Evolutionary conservation across 2,888 invertebrate species (phyloP).

Genomic region (Apocheima hispidaria): DNA sequence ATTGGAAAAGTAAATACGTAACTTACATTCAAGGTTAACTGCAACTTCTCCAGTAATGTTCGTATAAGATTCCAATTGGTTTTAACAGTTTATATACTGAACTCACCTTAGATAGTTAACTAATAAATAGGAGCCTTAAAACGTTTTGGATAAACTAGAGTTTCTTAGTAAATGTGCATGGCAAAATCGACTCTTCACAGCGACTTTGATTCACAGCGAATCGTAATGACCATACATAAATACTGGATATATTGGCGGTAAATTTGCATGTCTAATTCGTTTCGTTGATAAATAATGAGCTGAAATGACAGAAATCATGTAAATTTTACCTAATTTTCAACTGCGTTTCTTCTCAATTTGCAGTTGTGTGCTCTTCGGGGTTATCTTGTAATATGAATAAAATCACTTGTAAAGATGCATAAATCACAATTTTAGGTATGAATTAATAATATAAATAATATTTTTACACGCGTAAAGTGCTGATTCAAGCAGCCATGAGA

Average conservation of each 20-base stretch:
- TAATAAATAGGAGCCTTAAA: constrained; percentile 28
- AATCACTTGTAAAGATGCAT: constrained; percentile 1
- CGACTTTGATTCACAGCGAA: constrained; percentile 4
- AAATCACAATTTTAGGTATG: constrained; percentile 3
- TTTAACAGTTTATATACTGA: background rate
- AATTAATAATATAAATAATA: constrained; percentile 43
- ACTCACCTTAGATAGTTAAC: constrained; percentile 7
- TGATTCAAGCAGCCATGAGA: constrained; percentile 62
- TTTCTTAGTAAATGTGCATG: background rate
- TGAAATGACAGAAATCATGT: constrained; percentile 56
- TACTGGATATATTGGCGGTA: constrained; percentile 28
- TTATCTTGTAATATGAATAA: background rate
- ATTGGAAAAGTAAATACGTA: constrained; percentile 25
- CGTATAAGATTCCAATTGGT: constrained; percentile 21
- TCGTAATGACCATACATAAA: constrained; percentile 24
- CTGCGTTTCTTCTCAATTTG: constrained; percentile 41
- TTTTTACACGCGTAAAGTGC: constrained; percentile 62
- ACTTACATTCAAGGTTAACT: constrained; percentile 32
- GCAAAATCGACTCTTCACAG: constrained; percentile 3
- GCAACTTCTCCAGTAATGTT: constrained; percentile 25
- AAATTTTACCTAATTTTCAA: constrained; percentile 62
- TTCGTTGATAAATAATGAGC: constrained; percentile 52
- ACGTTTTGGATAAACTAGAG: constrained; percentile 26
- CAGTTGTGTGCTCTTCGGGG: background rate
- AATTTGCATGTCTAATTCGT: constrained; percentile 53